phyloP scores from a whole-genome alignment of 64 coral and sea anemone genomes.

The Anthopleura sola region DNA sequence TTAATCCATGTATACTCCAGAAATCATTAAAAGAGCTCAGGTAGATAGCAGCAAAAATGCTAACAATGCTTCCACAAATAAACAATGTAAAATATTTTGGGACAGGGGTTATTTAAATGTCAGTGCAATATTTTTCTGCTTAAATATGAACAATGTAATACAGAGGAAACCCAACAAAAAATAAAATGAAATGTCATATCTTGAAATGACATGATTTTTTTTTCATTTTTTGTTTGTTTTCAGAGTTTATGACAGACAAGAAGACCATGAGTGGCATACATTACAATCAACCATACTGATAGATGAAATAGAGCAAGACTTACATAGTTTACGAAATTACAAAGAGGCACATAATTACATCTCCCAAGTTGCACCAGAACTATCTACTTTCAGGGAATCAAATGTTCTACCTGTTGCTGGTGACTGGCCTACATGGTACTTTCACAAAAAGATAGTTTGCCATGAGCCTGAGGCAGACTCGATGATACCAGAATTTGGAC shows the following conservation, averaged over 20 bases:
- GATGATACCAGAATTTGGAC: constrained; percentile 45
- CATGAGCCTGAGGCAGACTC: constrained; percentile 22
- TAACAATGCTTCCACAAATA: not conserved
- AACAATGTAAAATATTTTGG: not conserved
- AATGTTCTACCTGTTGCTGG: constrained; percentile 38
- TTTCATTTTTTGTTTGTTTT: not conserved
- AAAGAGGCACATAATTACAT: constrained; percentile 32
- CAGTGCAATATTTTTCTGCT: not conserved
- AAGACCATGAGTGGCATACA: constrained; percentile 26
- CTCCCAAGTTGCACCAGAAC: constrained; percentile 33
- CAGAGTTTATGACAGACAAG: constrained; percentile 39
- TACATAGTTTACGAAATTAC: constrained; percentile 52
- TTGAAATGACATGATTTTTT: not conserved
- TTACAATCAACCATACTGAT: constrained; percentile 47
- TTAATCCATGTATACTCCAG: constrained; percentile 7
- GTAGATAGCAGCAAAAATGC: not conserved
- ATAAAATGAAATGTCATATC: not conserved
- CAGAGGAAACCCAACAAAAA: not conserved
- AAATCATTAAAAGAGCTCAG: constrained; percentile 32
- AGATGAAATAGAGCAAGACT: constrained; percentile 57
- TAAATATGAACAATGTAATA: not conserved
- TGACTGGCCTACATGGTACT: constrained; percentile 63
- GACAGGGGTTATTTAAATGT: too few species aligned
- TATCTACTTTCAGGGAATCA: constrained; percentile 23
- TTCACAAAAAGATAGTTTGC: constrained; percentile 61